phyloP scores from a whole-genome alignment of 2,888 invertebrate species.

The Oligia fasciuncula region DNA sequence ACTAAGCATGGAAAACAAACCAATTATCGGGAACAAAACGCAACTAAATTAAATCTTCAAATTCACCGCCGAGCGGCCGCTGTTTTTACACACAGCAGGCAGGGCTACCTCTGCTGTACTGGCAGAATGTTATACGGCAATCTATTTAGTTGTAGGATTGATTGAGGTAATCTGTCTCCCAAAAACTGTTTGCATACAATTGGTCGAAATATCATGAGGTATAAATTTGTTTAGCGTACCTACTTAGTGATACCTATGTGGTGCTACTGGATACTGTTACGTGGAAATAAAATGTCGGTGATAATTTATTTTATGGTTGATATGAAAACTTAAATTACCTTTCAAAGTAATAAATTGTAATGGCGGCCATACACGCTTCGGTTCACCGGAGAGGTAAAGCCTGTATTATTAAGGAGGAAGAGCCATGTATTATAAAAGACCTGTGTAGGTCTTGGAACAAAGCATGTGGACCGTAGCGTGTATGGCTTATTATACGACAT shows the following conservation, averaged over 20 bases:
- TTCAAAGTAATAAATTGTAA: neutral
- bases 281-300: neutral
- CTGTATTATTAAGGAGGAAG: too few species aligned
- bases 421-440: neutral
- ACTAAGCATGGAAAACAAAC: constrained; percentile 87
- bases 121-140: neutral
- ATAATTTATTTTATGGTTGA: neutral
- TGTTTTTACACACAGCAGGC: constrained; percentile 68
- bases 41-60: constrained; percentile 89
- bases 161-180: neutral
- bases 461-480: too few species aligned
- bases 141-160: neutral
- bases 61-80: constrained; percentile 75
- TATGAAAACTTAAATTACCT: neutral
- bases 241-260: neutral
- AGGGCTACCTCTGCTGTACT: constrained; percentile 71
- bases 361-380: too few species aligned
- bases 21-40: constrained; percentile 88
- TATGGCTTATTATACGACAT: neutral
- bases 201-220: neutral
- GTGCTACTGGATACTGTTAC: neutral
- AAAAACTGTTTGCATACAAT: neutral
- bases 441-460: neutral
- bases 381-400: too few species aligned
- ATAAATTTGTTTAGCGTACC: neutral